Conservation (phyloP, 2,888 invertebrate species). For the Branchipolynoe longqiensis region DNA sequence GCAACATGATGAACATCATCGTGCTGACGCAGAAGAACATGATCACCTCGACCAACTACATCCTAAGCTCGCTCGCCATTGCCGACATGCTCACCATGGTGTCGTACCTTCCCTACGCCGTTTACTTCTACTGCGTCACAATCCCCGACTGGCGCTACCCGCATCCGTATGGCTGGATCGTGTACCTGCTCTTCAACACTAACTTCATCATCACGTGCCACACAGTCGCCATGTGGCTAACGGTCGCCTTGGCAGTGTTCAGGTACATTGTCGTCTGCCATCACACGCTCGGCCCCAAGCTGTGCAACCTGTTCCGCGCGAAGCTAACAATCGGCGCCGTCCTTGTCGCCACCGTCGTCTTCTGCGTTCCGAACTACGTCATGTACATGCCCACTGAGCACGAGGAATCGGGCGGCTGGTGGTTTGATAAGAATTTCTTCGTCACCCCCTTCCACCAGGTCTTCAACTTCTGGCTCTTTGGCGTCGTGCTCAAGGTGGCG, state of each 20-base stretch:
- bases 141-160: constrained; percentile 62
- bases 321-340: constrained; percentile 77
- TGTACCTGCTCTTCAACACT: constrained; percentile 76
- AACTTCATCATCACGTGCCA: constrained; percentile 83
- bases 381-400: constrained; percentile 68
- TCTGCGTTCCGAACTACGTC: constrained; percentile 80
- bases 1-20: constrained; percentile 95
- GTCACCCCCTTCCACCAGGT: constrained; percentile 74
- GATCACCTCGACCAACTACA: constrained; percentile 93
- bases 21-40: constrained; percentile 93
- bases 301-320: constrained; percentile 78
- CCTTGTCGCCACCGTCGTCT: constrained; percentile 74
- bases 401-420: constrained; percentile 70
- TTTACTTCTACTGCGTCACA: constrained; percentile 67
- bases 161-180: constrained; percentile 78
- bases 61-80: constrained; percentile 91
- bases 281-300: constrained; percentile 76
- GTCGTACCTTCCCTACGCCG: constrained; percentile 89
- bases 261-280: constrained; percentile 86
- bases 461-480: constrained; percentile 94
- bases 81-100: constrained; percentile 93
- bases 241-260: constrained; percentile 95
- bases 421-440: constrained; percentile 72
- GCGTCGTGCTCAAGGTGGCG: constrained; percentile 94
- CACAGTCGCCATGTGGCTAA: constrained; percentile 96